Evolutionary conservation across 2,797 vertebrate genomes (phyloP).

Genomic region (Anomalospiza imberbis): DNA sequence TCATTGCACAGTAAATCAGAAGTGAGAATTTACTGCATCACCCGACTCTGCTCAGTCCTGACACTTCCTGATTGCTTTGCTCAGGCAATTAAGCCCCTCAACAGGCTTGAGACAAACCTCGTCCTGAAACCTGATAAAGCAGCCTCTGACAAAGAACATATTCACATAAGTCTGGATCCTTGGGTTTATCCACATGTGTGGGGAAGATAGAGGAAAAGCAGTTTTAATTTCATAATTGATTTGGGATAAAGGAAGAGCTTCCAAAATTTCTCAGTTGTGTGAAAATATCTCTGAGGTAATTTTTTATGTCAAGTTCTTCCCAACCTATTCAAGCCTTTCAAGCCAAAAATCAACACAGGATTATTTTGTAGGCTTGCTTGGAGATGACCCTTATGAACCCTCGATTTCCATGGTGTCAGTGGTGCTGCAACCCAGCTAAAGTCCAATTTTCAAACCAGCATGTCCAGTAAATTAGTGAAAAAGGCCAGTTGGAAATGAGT

Average conservation of each 20-base stretch:
- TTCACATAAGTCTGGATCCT: neutral
- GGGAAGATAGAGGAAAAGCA: neutral
- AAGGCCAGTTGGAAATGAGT: neutral
- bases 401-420: neutral
- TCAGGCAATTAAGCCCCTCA: neutral
- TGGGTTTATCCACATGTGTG: neutral
- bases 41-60: neutral
- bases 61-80: neutral
- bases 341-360: neutral
- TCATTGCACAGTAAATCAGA: neutral
- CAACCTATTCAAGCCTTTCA: neutral
- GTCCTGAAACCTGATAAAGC: neutral
- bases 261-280: neutral
- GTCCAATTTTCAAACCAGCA: neutral
- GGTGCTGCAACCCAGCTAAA: neutral
- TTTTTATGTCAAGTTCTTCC: neutral
- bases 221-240: neutral
- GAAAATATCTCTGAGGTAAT: neutral
- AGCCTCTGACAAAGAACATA: neutral
- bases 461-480: neutral
- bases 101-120: neutral
- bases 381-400: neutral
- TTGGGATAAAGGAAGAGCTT: neutral
- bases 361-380: neutral
- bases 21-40: neutral